phyloP scores from a whole-genome alignment of 2,888 invertebrate genomes.

The Hypena proboscidalis region DNA sequence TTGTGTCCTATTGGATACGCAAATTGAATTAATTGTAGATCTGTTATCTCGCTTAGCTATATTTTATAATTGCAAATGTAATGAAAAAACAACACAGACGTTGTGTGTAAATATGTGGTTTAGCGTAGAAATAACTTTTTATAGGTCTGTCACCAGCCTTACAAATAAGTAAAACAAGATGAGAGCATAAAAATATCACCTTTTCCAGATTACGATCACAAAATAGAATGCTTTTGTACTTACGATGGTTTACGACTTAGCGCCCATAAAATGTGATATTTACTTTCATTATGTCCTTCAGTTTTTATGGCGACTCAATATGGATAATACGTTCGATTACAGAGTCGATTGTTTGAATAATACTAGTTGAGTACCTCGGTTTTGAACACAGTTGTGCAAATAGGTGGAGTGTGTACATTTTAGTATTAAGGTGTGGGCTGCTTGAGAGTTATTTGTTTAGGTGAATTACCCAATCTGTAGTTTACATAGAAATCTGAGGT shows the following conservation, averaged over 20 bases:
- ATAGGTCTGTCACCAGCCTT: background rate
- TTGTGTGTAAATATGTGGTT: too few species aligned
- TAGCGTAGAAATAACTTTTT: too few species aligned
- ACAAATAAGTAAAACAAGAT: slow-evolving; percentile 45
- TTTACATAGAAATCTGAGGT: too few species aligned
- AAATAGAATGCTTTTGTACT: slow-evolving; percentile 42
- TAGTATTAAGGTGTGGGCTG: too few species aligned
- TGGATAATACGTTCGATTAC: background rate
- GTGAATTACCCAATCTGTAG: too few species aligned
- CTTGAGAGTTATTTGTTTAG: too few species aligned
- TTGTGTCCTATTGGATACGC: too few species aligned
- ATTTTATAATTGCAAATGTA: too few species aligned
- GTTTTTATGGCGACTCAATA: slow-evolving; percentile 21
- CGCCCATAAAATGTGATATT: slow-evolving; percentile 40
- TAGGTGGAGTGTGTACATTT: background rate
- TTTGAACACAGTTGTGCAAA: background rate
- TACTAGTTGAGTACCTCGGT: background rate
- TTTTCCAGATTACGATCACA: slow-evolving; percentile 39
- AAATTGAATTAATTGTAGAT: too few species aligned
- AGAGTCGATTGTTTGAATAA: background rate
- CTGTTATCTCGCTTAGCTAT: too few species aligned
- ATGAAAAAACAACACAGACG: too few species aligned
- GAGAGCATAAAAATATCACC: slow-evolving; percentile 49
- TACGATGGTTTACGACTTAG: slow-evolving; percentile 31
- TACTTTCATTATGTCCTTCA: slow-evolving; percentile 27